Evolutionary conservation across 2,888 invertebrate genomes (phyloP), one percentile per base, ranked within the genome.

Genomic region (Lochmaea crataegi): DNA sequence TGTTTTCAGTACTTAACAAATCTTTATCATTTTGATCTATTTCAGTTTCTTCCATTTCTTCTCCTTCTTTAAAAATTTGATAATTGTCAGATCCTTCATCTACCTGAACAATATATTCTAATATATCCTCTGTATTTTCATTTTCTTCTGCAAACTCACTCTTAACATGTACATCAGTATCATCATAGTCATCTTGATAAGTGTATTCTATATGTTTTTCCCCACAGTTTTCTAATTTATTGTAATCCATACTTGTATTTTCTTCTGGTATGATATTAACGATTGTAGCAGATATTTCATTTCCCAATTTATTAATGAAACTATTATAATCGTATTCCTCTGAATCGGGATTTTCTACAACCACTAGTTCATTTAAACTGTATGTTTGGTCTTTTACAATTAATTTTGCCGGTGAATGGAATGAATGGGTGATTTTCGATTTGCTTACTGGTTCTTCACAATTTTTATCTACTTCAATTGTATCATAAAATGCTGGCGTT

Each of bases 241-340:
- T 48, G 9, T 9, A 58, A 22, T 58, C 18, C 53, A 22, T 14
- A n/a, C 61, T 57, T 71, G 4, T 14, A 64, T 16, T 67, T 69
- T 41, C 67, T 14, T 18, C 69, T 68, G 32, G n/a, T 18, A 18
- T 16, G 14, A 70, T 60, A n/a, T 68, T 65, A 11, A 76, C 77
- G 76, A 81, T 82, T 61, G 74, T 73, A 22, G 82, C 83, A 38
- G 79, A 76, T 11, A 83, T 73, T 75, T 80, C 82, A 5, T 75
- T 76, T 3, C 82, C 83, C n/a, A 83, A 73, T 71, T 83, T 83
- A 32, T 77, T 78, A 32, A 83, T 77, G 72, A 83, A 83, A 0
- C 81, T 80, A 10, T 76, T 76, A 68, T 72, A 82, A 57, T 74
- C 76, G 2, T 57, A 53, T 14, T 70, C 22, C 22, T 79, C 73